phyloP scores from a whole-genome alignment of 1,140 invertebrate species.

The Listronotus oregonensis region DNA sequence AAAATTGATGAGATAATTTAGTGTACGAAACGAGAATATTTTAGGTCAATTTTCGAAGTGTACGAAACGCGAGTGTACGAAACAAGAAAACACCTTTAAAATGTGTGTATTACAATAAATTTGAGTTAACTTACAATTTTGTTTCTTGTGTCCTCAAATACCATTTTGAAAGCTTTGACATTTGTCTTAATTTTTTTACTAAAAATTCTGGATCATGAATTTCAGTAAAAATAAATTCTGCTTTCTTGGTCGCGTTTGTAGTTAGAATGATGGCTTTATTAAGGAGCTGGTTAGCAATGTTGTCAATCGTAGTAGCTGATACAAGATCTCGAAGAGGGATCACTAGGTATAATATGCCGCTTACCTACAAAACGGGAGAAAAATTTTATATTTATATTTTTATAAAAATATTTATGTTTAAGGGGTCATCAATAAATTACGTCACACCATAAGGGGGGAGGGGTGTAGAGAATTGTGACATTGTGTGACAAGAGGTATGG shows the following conservation, averaged over 20 bases:
- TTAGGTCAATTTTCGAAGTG: too few relatives aligned
- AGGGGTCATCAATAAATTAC: too few relatives aligned
- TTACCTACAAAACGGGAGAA: conserved; percentile 65
- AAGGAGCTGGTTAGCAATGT: conserved; percentile 61
- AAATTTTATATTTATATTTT: not conserved
- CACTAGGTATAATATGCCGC: conserved; percentile 81
- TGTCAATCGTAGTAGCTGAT: conserved; percentile 74
- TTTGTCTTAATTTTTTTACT: conserved; percentile 74
- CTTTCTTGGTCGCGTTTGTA: conserved; percentile 73
- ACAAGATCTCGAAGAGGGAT: conserved; percentile 84
- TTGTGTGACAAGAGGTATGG: too few relatives aligned
- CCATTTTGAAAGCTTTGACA: conserved; percentile 67
- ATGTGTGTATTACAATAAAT: too few relatives aligned
- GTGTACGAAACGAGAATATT: too few relatives aligned
- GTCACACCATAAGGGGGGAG: too few relatives aligned
- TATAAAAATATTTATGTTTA: too few relatives aligned
- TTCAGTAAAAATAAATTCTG: conserved; percentile 88
- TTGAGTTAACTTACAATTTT: conserved; percentile 35
- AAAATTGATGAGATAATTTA: too few relatives aligned
- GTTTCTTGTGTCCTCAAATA: conserved; percentile 43
- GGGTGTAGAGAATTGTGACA: too few relatives aligned
- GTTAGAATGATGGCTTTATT: conserved; percentile 86
- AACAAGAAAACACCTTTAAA: too few relatives aligned
- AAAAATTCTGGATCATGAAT: conserved; percentile 88
- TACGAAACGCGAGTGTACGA: too few relatives aligned